Conservation (phyloP, 2,113 vertebrate species). For the Leptocoma aspasia region DNA sequence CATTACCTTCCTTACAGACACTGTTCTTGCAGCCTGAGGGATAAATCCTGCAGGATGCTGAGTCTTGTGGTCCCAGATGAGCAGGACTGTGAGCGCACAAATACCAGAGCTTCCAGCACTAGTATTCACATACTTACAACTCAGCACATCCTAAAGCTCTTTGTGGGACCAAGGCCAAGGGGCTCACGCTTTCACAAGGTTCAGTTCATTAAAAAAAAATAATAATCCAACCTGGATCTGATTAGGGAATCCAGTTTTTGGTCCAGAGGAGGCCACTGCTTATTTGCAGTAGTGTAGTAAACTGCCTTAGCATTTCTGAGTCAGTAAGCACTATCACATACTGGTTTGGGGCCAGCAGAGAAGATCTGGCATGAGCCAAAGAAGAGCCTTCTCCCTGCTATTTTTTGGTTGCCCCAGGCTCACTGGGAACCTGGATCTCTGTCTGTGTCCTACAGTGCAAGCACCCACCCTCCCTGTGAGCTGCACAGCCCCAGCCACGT, state of each 20-base stretch:
- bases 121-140: neutral
- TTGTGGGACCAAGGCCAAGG: neutral
- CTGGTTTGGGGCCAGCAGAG: neutral
- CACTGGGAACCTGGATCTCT: neutral
- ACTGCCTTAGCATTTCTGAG: neutral
- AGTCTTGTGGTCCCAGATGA: neutral
- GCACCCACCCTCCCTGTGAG: neutral
- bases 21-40: neutral
- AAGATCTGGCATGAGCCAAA: neutral
- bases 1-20: neutral
- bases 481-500: accelerated
- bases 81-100: neutral
- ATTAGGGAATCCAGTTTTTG: constrained; percentile 12
- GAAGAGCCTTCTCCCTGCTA: neutral
- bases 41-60: neutral
- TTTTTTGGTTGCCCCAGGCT: neutral
- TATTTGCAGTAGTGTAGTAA: neutral
- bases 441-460: neutral
- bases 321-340: neutral
- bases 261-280: constrained; percentile 36
- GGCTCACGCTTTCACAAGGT: neutral
- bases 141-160: neutral
- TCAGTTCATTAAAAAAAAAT: neutral
- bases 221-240: neutral
- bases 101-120: neutral